Evolutionary conservation across 2,888 invertebrate genomes (phyloP), one percentile per base, ranked within the genome.

Genomic region (Liopterus haemorrhoidalis): DNA sequence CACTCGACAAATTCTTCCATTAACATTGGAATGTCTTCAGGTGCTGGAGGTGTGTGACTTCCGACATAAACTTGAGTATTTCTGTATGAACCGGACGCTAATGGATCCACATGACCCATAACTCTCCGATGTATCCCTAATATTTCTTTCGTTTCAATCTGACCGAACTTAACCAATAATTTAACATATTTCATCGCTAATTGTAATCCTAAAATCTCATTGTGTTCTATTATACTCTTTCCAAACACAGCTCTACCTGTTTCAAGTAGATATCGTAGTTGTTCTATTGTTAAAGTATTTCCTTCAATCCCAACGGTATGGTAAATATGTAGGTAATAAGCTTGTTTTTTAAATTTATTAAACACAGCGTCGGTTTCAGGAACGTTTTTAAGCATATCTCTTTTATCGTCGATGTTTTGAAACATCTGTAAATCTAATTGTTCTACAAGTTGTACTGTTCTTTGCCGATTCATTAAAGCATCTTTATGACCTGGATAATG

Each of bases 221-320:
- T 96, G 64, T 97, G 97, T 61, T 97, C 97, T 56, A 90, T 80
- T 37, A 97, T 82, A 62, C 93, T 93, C 68, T 96, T 96, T 0
- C 92, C 89, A 38, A 80, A 80, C 1, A 93, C 85, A 0, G 85
- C 87, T 59, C 87, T 78, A 30, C 85, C 78, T 0, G 95, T 96
- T 69, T 97, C 96, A 15, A 97, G 73, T 49, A 97, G 82, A 46
- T 86, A 86, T 52, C 94, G 75, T 0, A 96, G 90, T 66, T 97
- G 92, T 15, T 86, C 82, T 28, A 97, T 71, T 2, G 90, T 87
- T 85, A 99, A 89, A 0, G 96, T 96, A 63, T 97, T 97, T 0
- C 96, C 96, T 70, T 97, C 97, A 52, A 97, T 93, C 16, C 91
- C 96, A 14, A 93, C 94, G 0, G 95, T 93, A 62, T 97, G 96